Base-by-base conservation (phyloP, 2,797 vertebrate genomes). In the Perodicticus potto region DNA sequence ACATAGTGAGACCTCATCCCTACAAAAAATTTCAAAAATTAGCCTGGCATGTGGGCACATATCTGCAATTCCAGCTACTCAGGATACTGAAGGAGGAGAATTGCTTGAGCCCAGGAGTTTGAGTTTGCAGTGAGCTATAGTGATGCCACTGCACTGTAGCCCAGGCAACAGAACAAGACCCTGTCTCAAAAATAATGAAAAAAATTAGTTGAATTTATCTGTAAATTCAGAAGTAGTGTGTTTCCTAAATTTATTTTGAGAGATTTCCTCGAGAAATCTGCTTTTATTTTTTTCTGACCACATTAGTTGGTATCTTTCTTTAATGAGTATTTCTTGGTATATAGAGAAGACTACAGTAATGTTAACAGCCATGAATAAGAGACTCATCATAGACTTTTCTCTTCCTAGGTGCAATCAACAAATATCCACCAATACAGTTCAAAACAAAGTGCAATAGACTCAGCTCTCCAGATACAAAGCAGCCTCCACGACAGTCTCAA, bases 401-500 rank as follows among this genome's bases (percentile, higher is more conserved):
- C 53, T 96, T 95, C 72, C 93, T 91, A 98, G 98, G 90, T 63
- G 96, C 96, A 65, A 92, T 98, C 92, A 98, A 98, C 95, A 98
- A 89, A 49, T 98, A 98, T 34, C 97, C 98, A 78, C 95, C 98
- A 14, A 34, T 96, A 88, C 97, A 93, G 23, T 69, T 98, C 34
- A 96, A 37, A 89, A 93, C 73, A 27, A 97, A 86, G 88, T 98
- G 98, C 96, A 95, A n/a, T 2, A 90, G 72, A 49, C 45, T 97
- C 49, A 87, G 22, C 43, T 14, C 89, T 16, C 12, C 29, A 5
- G 43, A 34, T 5, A 14, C 19, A 0, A 14, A 20, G 80, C 78
- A 34, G 53, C 34, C 25, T 23, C 12, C 74, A 49, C 55, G 1
- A n/a, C 65, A 63, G 3, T 67, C 85, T 49, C 77, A 0, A 70